Evolutionary conservation across 2,113 vertebrate genomes (phyloP).

Genomic region (Ariopsis seemanni): DNA sequence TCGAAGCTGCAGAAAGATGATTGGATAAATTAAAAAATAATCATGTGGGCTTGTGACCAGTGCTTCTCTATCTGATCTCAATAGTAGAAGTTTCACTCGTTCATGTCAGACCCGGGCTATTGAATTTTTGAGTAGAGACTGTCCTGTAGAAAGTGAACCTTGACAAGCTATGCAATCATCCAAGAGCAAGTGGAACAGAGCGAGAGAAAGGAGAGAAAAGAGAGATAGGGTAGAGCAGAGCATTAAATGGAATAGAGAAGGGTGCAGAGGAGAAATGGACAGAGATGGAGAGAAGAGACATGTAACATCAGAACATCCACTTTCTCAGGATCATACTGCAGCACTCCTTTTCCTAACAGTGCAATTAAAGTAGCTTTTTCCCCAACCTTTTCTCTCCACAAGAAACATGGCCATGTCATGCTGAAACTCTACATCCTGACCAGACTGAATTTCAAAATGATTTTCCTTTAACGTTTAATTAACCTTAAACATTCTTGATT

Average conservation of each 20-base stretch:
- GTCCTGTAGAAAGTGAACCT: conserved; percentile 49
- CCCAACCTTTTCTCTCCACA: conserved; percentile 3
- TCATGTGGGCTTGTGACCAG: background rate
- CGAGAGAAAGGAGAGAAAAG: background rate
- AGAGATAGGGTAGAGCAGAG: background rate
- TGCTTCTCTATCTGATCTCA: conserved; percentile 18
- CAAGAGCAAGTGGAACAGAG: conserved; percentile 14
- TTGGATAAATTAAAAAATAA: background rate
- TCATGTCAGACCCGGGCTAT: conserved; percentile 32
- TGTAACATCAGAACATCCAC: background rate
- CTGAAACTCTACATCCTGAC: background rate
- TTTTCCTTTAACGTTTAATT: background rate
- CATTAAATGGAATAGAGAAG: background rate
- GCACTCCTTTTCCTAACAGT: background rate
- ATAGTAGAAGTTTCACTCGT: conserved; percentile 29
- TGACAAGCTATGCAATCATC: conserved; percentile 61
- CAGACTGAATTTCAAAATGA: background rate
- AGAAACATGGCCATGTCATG: background rate
- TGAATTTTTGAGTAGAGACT: conserved; percentile 52
- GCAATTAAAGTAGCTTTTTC: conserved; percentile 29
- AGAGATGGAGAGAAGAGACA: background rate
- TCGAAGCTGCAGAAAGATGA: conserved; percentile 24
- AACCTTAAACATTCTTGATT: background rate
- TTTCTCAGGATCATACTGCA: conserved; percentile 9
- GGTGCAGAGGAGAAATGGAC: background rate